Base-by-base conservation (phyloP, 2,113 vertebrate species). In the Rhadina sibilatrix region DNA sequence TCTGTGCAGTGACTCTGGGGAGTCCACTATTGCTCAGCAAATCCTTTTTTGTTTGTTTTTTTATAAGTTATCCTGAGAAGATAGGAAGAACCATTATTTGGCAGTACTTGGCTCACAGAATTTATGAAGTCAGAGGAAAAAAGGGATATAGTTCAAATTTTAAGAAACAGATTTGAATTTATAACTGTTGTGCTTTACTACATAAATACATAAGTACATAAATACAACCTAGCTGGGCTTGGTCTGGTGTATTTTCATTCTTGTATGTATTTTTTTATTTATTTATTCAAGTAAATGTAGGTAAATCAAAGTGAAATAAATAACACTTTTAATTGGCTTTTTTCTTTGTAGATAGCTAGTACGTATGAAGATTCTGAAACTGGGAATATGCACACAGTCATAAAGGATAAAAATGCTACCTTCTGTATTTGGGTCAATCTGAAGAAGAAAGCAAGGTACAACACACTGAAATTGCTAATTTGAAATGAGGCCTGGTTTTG, bases 401-500 rank as follows among this genome's bases (percentile, higher is more conserved):
- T 99, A 68, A 97, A 79, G 87, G 97, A 98, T 68, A 96, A 98
- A 57, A 98, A 98, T 31, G 14, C 98, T 27, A 98, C 98, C 8
- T 95, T 99, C 13, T 99, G 98, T 85, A 72, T 99, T 61, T 99
- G 99, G 99, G 99, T 98, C 64, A 99, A 99, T 96, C 98, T 99
- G 86, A 99, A 98, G 95, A 99, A 98, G 97, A 98, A 99, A 88
- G 94, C 97, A 66, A 99, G 98, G 99, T 99, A 90, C 37, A 65
- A 61, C 28, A 63, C 12, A 40, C 25, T 86, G 31, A 70, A 88
- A 54, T 74, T 61, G 35, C 40, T 66, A 21, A 46, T 89, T 65
- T 82, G 27, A 47, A 70, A 19, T 44, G 40, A 74, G 40, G 10
- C 40, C 35, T 87, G 38, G 27, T 46, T 19, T 91, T 59, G 27